Evolutionary conservation across 2,888 invertebrate genomes (phyloP), one percentile per base, ranked within the genome.

Genomic region (Tineola bisselliella): DNA sequence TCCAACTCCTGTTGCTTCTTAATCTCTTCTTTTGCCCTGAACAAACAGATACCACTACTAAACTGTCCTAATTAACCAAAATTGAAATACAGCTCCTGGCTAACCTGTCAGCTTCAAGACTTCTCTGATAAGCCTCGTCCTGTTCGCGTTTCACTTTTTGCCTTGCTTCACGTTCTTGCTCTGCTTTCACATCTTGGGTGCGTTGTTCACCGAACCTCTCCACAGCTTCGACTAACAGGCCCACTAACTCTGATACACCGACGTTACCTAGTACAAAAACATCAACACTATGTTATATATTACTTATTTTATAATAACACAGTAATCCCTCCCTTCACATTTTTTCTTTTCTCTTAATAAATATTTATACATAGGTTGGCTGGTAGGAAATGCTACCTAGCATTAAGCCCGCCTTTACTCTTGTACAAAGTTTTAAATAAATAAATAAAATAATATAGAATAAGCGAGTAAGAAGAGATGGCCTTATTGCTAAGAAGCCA

Each of bases 111-210:
- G 92, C 93, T 72, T 93, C 93, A 61, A 98, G 88, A 68, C 97
- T 97, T 73, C 90, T 92, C 76, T 95, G 92, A 81, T 96, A 98
- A 0, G 98, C 98, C 77, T 92, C 91, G 84, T 98, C 97, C 84
- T 98, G 98, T 78, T 98, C 97, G 69, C 91, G 89, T 81, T 97
- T 96, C 61, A 98, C 95, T 68, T 90, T 88, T 79, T 97, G 97
- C 61, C 98, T 86, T 10, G 94, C 96, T 65, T 94, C 94, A 62
- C 98, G 86, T 77, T 97, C 97, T 63, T 94, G 90, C 87, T 98
- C 98, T 69, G 95, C 91, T 44, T 90, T 88, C 62, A 93, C 91
- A 80, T 97, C 97, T 64, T 90, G 91, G 62, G 88, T 88, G 62
- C 92, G 88, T 75, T 94, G 93, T 67, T 92, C 91, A 68, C 93